Conservation (phyloP, 2,888 invertebrate species). For the Tridacna crocea region DNA sequence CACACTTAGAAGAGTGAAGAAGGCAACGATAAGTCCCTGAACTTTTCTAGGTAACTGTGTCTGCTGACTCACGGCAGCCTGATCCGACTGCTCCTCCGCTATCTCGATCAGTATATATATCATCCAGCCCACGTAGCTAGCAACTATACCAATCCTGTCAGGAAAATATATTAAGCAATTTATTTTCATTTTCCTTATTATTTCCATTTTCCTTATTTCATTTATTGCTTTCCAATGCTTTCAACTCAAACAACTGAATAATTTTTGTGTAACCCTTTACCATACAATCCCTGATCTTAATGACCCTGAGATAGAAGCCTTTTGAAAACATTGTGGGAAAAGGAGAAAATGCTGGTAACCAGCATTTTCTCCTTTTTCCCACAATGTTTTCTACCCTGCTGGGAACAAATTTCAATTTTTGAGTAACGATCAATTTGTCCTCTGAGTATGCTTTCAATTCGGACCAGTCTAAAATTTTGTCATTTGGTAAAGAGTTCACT, state of each 20-base stretch:
- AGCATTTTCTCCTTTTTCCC: too few relatives aligned
- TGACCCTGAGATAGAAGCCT: too few relatives aligned
- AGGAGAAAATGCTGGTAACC: too few relatives aligned
- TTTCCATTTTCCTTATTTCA: not conserved
- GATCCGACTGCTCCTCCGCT: slow-evolving; percentile 41
- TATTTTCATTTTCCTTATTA: not conserved
- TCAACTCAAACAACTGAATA: not conserved
- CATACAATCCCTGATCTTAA: too few relatives aligned
- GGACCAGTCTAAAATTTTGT: too few relatives aligned
- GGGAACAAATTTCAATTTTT: too few relatives aligned
- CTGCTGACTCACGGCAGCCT: not conserved
- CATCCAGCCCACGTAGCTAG: slow-evolving; percentile 58
- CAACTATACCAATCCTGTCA: slow-evolving; percentile 50
- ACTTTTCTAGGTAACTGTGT: slow-evolving; percentile 33
- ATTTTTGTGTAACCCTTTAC: not conserved
- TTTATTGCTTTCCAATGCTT: not conserved
- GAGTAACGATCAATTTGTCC: too few relatives aligned
- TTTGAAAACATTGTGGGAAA: too few relatives aligned
- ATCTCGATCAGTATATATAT: slow-evolving; percentile 45
- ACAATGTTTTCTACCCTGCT: too few relatives aligned
- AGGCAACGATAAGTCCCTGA: slow-evolving; percentile 42
- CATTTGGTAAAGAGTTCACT: too few relatives aligned
- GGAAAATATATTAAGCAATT: too few relatives aligned
- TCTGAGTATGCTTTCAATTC: too few relatives aligned
- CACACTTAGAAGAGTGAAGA: slow-evolving; percentile 45